phyloP scores from a whole-genome alignment of 2,888 invertebrate genomes.

The Zele albiditarsus region DNA sequence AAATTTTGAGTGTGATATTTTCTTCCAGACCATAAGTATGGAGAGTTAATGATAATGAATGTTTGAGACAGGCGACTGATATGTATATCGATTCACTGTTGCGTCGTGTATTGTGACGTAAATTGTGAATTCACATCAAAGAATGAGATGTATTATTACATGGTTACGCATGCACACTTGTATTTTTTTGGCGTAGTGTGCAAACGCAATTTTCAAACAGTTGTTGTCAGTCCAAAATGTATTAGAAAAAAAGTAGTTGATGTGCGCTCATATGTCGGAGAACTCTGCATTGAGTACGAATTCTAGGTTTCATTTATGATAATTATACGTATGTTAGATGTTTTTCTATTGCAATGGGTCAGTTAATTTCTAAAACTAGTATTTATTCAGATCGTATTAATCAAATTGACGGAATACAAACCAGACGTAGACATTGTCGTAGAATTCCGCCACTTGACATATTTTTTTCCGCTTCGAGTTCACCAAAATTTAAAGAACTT shows the following conservation, averaged over 20 bases:
- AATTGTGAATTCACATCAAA: background rate
- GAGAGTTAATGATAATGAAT: too few species aligned
- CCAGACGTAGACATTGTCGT: constrained; percentile 95
- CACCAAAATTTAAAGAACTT: constrained; percentile 96
- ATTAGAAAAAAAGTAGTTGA: background rate
- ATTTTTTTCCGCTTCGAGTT: constrained; percentile 98
- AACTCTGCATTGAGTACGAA: background rate
- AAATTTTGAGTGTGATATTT: background rate
- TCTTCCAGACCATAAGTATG: too few species aligned
- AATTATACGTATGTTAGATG: background rate
- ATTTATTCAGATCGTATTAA: background rate
- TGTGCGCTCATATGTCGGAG: background rate
- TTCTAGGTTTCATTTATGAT: background rate
- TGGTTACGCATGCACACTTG: background rate
- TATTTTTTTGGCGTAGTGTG: background rate
- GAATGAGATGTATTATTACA: background rate
- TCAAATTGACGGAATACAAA: constrained; percentile 72
- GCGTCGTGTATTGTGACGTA: too few species aligned
- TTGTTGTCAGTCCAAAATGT: too few species aligned
- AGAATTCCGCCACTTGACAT: constrained; percentile 99
- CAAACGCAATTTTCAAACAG: too few species aligned
- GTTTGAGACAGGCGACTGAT: too few species aligned
- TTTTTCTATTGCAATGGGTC: background rate
- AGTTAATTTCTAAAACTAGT: background rate
- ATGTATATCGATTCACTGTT: too few species aligned